These are phyloP conservation scores for Cyprinus carpio DNA, from an alignment of 2,113 vertebrate species.

Conservation along the genomic window DNA sequence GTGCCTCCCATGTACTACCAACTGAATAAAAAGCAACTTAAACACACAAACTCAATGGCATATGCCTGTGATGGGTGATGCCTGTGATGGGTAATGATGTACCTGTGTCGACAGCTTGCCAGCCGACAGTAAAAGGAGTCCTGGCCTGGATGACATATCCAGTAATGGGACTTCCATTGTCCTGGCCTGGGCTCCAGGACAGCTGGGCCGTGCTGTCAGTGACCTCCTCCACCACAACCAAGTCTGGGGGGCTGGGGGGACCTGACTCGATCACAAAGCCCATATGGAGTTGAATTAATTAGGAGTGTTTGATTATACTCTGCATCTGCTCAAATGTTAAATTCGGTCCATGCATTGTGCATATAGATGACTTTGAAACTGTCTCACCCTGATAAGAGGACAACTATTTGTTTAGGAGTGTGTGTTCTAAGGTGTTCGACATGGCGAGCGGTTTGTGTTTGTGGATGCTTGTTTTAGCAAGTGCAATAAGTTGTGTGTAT, in stretches of 20 bases:
- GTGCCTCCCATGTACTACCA: neutral
- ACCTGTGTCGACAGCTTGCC: conserved; percentile 93
- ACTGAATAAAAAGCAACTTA: neutral
- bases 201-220: conserved; percentile 91
- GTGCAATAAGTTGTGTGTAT: neutral
- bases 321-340: conserved; percentile 30
- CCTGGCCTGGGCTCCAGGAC: conserved; percentile 87
- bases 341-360: neutral
- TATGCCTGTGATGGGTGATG: neutral
- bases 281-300: conserved; percentile 1
- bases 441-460: neutral
- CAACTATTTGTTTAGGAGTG: neutral
- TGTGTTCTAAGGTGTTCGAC: conserved; percentile 8
- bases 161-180: conserved; percentile 91
- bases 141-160: conserved; percentile 86
- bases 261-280: conserved; percentile 72
- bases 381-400: neutral
- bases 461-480: conserved; percentile 1
- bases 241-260: conserved; percentile 87
- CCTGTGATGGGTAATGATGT: too few relatives aligned
- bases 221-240: conserved; percentile 87
- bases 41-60: neutral
- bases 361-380: neutral
- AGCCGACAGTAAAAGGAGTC: conserved; percentile 92
- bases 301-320: conserved; percentile 26